These are phyloP conservation scores for Hexactinellida sp. DNA, from an alignment of 37 sponge, comb jelly and placozoan genomes.

Conservation along the genomic window DNA sequence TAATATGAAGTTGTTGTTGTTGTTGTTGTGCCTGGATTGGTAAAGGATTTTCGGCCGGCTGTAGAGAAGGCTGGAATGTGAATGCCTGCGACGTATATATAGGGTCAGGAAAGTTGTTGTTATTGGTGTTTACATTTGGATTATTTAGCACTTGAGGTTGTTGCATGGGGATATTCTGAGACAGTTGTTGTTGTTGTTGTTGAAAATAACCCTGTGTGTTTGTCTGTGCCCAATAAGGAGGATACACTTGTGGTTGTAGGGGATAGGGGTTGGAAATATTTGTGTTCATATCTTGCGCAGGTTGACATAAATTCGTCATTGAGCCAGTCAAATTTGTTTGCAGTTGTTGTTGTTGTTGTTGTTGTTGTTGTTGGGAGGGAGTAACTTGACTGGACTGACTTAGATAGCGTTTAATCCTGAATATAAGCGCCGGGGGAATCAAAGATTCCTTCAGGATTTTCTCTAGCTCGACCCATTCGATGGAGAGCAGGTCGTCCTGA, in stretches of 20 bases:
- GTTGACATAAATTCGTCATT: neutral
- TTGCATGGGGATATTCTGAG: too few species aligned
- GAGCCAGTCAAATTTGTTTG: too few species aligned
- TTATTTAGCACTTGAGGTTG: neutral
- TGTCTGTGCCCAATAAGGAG: neutral
- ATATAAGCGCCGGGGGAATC: neutral
- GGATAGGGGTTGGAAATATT: neutral
- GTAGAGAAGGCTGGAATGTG: too few species aligned
- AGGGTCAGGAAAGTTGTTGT: neutral
- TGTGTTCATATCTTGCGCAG: neutral
- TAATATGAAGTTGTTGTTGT: too few species aligned
- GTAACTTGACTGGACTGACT: neutral
- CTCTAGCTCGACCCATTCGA: neutral
- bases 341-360: neutral
- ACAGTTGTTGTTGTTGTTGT: neutral
- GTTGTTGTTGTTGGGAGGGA: neutral
- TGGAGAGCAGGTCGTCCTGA: neutral
- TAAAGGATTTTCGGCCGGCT: too few species aligned
- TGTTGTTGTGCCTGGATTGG: too few species aligned
- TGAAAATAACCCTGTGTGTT: neutral
- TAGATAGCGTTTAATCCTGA: neutral
- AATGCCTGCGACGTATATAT: too few species aligned
- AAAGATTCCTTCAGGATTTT: neutral
- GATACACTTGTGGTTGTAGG: neutral
- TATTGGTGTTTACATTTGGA: neutral